Percentiles rank a stretch among this genome's conserved stretches.
phyloP scores from a whole-genome alignment of 1,140 invertebrate species.

The Xylocopa sonorina region DNA sequence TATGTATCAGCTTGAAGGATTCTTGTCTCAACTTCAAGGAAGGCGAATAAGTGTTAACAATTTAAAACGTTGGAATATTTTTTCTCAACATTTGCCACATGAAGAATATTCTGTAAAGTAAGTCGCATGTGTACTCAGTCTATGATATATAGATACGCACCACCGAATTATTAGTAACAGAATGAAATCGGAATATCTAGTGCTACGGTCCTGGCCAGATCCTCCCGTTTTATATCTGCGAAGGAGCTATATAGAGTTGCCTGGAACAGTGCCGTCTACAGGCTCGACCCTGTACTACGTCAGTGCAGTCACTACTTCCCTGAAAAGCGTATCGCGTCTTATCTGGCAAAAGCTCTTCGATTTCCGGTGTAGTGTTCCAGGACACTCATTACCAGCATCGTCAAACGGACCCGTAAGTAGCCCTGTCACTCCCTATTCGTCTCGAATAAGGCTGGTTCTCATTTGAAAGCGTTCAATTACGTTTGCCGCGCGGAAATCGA shows the following conservation, averaged over 20 bases:
- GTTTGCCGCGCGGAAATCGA: not conserved
- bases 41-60: not conserved
- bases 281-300: conserved; percentile 69
- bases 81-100: too few species aligned
- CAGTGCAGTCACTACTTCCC: conserved; percentile 70
- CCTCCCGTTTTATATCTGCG: conserved; percentile 48
- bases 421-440: not conserved
- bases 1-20: conserved; percentile 11
- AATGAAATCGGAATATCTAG: not conserved
- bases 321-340: conserved; percentile 70
- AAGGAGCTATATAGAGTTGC: conserved; percentile 45
- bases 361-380: not conserved
- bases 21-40: too few species aligned
- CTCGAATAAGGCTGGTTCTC: too few species aligned
- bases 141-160: too few species aligned
- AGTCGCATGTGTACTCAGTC: too few species aligned
- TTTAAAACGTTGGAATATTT: too few species aligned
- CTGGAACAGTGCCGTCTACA: conserved; percentile 71
- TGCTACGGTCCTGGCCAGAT: conserved; percentile 46
- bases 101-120: too few species aligned
- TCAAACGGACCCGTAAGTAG: conserved; percentile 15
- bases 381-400: not conserved
- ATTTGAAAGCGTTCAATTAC: not conserved
- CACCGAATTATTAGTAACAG: too few species aligned
- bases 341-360: conserved; percentile 39